Percentiles rank a stretch among this genome's conserved stretches.
Conservation (phyloP, 2,888 invertebrate species). For the Criorhina ranunculi region DNA sequence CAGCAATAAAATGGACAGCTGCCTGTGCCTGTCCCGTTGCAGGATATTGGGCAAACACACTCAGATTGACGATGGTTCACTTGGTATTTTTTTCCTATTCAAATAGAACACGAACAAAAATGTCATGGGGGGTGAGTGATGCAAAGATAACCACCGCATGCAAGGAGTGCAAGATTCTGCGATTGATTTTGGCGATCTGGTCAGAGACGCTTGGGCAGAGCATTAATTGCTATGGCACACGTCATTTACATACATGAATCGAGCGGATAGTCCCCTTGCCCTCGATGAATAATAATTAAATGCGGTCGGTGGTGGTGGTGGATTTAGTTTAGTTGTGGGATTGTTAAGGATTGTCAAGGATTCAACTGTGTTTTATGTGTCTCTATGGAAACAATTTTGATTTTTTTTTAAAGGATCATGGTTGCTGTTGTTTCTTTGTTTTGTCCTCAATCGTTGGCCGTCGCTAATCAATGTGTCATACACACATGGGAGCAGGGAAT, state of each 20-base stretch:
- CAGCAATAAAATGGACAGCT: conserved; percentile 74
- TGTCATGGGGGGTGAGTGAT: conserved; percentile 37
- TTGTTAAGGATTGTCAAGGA: conserved; percentile 74
- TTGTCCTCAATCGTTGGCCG: conserved; percentile 67
- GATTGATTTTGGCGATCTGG: conserved; percentile 45
- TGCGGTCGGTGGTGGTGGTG: conserved; percentile 34
- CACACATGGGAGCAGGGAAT: conserved; percentile 67
- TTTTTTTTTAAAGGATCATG: conserved; percentile 51
- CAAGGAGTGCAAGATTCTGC: conserved; percentile 21
- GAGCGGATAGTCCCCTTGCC: conserved; percentile 48
- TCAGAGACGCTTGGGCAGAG: conserved; percentile 62
- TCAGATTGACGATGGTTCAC: conserved; percentile 37
- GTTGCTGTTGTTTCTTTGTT: conserved; percentile 61
- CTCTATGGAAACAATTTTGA: conserved; percentile 58
- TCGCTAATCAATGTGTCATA: conserved; percentile 75
- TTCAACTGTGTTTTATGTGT: conserved; percentile 67
- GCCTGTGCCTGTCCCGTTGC: conserved; percentile 57
- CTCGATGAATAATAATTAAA: conserved; percentile 72
- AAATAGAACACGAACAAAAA: conserved; percentile 50
- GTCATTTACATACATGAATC: conserved; percentile 74
- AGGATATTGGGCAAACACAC: conserved; percentile 72
- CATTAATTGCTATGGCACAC: conserved; percentile 76
- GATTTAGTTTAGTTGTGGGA: conserved; percentile 62
- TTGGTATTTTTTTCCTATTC: conserved; percentile 67
- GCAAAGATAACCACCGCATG: conserved; percentile 19